These are phyloP conservation scores for Aphelenchoides besseyi DNA, from an alignment of 1,140 invertebrate species.

Conservation along the genomic window DNA sequence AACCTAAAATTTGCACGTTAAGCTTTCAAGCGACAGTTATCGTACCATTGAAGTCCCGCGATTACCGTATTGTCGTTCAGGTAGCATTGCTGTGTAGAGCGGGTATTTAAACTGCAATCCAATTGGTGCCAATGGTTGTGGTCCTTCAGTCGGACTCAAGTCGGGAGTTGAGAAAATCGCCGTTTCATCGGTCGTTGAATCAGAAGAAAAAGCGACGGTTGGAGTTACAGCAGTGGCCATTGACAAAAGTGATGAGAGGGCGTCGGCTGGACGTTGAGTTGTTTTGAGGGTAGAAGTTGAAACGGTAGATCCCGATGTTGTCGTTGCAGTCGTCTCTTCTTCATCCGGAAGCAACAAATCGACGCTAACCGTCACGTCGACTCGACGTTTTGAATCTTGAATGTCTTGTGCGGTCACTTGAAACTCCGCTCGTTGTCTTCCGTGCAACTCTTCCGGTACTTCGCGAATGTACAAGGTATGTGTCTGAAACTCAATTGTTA, in stretches of 20 bases:
- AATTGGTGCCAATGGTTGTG: background rate
- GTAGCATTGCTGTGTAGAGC: constrained; percentile 46
- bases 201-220: background rate
- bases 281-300: background rate
- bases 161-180: background rate
- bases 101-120: constrained; percentile 1
- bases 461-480: constrained; percentile 28
- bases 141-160: background rate
- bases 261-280: background rate
- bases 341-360: constrained; percentile 31
- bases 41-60: constrained; percentile 47
- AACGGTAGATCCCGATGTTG: background rate
- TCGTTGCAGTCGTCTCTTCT: constrained; percentile 10
- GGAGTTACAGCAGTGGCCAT: background rate
- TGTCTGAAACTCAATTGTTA: background rate
- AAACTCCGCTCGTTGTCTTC: constrained; percentile 34
- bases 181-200: constrained; percentile 4
- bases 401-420: constrained; percentile 17
- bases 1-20: constrained; percentile 22
- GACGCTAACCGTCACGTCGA: constrained; percentile 22
- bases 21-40: constrained; percentile 30
- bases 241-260: background rate
- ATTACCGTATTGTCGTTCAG: constrained; percentile 55
- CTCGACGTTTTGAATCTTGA: background rate
- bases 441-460: constrained; percentile 28